Conservation (phyloP, 1,140 invertebrate species). For the Habropoda laboriosa region DNA sequence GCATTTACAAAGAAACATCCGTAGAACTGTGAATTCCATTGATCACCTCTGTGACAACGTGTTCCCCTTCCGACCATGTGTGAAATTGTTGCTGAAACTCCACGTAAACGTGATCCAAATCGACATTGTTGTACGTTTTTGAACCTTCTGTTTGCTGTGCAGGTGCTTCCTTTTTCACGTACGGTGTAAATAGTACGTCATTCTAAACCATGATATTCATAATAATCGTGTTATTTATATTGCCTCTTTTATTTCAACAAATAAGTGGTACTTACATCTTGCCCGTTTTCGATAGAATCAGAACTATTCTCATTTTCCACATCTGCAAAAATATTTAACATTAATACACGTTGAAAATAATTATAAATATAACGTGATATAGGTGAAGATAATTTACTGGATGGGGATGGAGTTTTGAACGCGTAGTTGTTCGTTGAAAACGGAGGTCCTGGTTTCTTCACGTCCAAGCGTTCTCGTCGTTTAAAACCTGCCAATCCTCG, state of each 20-base stretch:
- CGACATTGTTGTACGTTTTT: conserved; percentile 83
- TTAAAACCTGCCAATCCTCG: conserved; percentile 86
- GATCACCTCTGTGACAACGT: conserved; percentile 63
- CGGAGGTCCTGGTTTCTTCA: conserved; percentile 96
- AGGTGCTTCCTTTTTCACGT: conserved; percentile 79
- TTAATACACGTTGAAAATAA: neutral
- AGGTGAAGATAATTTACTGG: conserved; percentile 24
- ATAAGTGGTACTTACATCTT: conserved; percentile 39
- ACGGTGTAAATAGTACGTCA: conserved; percentile 57
- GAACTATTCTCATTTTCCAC: conserved; percentile 26
- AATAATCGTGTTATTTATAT: neutral
- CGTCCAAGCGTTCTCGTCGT: conserved; percentile 92
- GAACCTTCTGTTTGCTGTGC: conserved; percentile 69
- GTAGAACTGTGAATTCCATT: neutral
- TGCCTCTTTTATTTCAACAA: neutral
- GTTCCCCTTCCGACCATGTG: conserved; percentile 73
- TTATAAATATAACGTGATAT: neutral
- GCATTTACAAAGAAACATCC: neutral
- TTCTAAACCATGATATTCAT: conserved; percentile 56
- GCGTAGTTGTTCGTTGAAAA: conserved; percentile 85
- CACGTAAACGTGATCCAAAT: conserved; percentile 87
- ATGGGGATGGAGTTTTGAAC: conserved; percentile 76
- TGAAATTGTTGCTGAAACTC: conserved; percentile 83
- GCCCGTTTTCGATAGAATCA: neutral
- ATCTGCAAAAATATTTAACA: conserved; percentile 2